These are phyloP conservation scores for Brachypalpus laphriformis DNA, from an alignment of 2,888 invertebrate species.

Conservation along the genomic window DNA sequence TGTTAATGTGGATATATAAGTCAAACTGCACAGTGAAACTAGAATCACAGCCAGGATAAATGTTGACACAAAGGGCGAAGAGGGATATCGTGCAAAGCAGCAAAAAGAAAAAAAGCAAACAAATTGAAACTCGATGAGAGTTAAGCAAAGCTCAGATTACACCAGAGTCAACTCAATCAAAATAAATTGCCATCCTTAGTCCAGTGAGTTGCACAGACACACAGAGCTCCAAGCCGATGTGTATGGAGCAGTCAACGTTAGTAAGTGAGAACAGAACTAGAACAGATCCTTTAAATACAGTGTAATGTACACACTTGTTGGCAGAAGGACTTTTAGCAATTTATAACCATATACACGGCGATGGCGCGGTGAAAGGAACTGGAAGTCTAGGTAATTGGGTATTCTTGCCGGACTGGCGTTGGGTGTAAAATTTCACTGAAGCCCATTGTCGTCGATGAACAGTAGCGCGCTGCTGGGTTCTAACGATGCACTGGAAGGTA, in stretches of 20 bases:
- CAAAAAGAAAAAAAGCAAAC: conserved; percentile 49
- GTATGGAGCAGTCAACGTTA: conserved; percentile 12
- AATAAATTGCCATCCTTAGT: conserved; percentile 74
- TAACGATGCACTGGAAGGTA: conserved; percentile 47
- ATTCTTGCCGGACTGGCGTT: conserved; percentile 47
- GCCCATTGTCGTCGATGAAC: conserved; percentile 32
- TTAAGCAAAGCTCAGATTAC: conserved; percentile 74
- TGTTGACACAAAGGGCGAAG: conserved; percentile 51
- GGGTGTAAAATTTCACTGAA: conserved; percentile 49
- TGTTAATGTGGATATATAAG: conserved; percentile 35
- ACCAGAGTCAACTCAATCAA: conserved; percentile 74
- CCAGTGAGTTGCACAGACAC: conserved; percentile 9
- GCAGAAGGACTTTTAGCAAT: conserved; percentile 56
- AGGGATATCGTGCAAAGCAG: conserved; percentile 14
- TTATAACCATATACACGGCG: conserved; percentile 56
- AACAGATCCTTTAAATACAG: conserved; percentile 66
- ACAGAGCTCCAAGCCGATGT: neutral
- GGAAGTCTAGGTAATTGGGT: conserved; percentile 63
- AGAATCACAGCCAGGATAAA: conserved; percentile 55
- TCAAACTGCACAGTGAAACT: conserved; percentile 50
- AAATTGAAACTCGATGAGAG: conserved; percentile 74
- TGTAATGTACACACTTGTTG: conserved; percentile 47
- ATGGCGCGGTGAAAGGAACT: conserved; percentile 29
- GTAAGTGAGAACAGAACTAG: conserved; percentile 29
- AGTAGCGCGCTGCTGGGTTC: neutral